phyloP scores from a whole-genome alignment of 2,797 vertebrate genomes.

The Florisuga fusca region DNA sequence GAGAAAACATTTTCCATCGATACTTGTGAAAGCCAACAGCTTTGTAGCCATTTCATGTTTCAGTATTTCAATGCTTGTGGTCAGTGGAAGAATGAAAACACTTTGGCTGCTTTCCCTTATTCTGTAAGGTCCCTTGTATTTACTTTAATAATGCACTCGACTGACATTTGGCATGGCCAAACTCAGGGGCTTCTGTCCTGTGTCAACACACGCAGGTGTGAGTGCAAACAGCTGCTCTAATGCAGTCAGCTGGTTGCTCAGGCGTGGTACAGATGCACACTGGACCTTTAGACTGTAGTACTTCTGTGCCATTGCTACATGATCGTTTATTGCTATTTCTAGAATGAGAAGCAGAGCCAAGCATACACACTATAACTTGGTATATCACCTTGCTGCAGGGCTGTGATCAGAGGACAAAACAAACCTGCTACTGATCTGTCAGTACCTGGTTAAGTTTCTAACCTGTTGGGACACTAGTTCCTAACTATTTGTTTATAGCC shows the following conservation, averaged over 20 bases:
- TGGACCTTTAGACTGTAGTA: background rate
- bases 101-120: background rate
- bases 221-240: background rate
- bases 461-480: background rate
- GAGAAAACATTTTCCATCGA: background rate
- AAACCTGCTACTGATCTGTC: background rate
- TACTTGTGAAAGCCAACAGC: background rate
- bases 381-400: background rate
- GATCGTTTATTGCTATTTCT: background rate
- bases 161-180: fast-evolving
- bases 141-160: background rate
- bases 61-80: background rate
- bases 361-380: background rate
- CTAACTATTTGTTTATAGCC: background rate
- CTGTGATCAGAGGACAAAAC: background rate
- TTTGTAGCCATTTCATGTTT: background rate
- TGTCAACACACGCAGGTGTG: background rate
- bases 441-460: background rate
- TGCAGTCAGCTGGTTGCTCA: background rate
- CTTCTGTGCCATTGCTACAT: background rate
- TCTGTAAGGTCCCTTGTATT: background rate
- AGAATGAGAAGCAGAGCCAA: background rate
- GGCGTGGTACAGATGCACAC: background rate
- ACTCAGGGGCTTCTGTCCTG: background rate
- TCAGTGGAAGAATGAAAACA: background rate